These are phyloP conservation scores for Amyelois transitella DNA, from an alignment of 1,140 invertebrate genomes.

Conservation along the genomic window DNA sequence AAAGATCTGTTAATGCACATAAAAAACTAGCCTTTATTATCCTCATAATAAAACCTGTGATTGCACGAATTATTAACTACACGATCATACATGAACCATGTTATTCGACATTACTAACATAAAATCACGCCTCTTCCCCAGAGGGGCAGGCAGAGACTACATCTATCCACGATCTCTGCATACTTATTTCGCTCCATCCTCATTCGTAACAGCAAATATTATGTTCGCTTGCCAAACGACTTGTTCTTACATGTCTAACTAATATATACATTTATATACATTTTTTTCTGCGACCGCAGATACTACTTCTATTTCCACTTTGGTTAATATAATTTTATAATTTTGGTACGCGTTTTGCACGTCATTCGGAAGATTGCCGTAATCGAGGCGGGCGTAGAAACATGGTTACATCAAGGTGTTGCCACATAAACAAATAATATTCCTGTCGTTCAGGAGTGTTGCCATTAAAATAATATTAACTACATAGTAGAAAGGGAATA, in stretches of 20 bases:
- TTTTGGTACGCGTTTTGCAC: conserved; percentile 12
- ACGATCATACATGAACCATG: not conserved
- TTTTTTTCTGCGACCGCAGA: conserved; percentile 9
- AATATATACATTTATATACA: conserved; percentile 6
- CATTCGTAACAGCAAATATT: not conserved
- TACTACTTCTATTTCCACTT: conserved; percentile 12
- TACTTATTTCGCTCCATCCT: no score
- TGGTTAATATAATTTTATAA: conserved; percentile 9
- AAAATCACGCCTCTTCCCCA: no score
- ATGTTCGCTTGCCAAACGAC: not conserved
- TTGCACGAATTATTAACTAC: not conserved
- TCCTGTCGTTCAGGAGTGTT: no score
- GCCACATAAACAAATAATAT: no score
- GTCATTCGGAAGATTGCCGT: not conserved
- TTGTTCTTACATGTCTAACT: not conserved
- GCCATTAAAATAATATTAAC: no score
- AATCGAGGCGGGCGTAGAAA: not conserved
- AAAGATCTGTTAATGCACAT: not conserved
- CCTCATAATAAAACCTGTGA: not conserved
- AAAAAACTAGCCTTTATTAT: not conserved
- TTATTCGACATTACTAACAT: no score
- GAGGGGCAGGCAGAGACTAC: no score
- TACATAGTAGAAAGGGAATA: no score
- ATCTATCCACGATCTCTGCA: no score
- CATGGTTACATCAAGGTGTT: not conserved